Base-by-base conservation (phyloP, 2,888 invertebrate genomes). In the Eristalinus aeneus region DNA sequence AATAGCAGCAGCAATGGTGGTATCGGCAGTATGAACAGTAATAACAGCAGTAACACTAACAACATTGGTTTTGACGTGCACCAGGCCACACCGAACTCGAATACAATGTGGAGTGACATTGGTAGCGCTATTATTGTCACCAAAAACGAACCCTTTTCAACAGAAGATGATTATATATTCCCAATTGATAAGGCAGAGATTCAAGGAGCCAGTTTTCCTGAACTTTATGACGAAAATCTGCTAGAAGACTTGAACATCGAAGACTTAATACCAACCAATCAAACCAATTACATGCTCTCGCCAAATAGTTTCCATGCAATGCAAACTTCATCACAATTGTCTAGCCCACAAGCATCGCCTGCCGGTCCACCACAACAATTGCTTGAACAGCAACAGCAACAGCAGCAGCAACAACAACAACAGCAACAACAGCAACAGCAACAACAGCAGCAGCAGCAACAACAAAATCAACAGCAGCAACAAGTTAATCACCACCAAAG, bases 101-200 rank as follows among this genome's bases (percentile, higher is more conserved):
- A 91, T 88, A 90, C 92, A 72, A 92, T 93, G 92, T 93, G 93
- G 93, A 92, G 92, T 78, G 92, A 92, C 75, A 91, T 93, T 53
- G 91, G 91, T 86, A 91, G 90, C 88, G 91, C 92, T 86, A 92
- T 93, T 88, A 93, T 93, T 5, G 90, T 93, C 58, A 92, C 92
- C 72, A 93, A 93, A 89, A 89, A 91, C 67, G 96, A 96, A 89
- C 93, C 95, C 11, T 95, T 96, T 89, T 95, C 95, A 92, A 96
- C 97, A 95, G 97, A 97, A 90, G 97, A 97, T 90, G 97, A 97
- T 91, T 97, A 97, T 90, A 97, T 97, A 89, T 97, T 97, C 91
- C 95, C 97, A 94, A 96, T 97, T 73, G 97, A 97, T 92, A 97
- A 97, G 93, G 95, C 96, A 53, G 97, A 97, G 93, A 96, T 97